phyloP scores from a whole-genome alignment of 2,888 invertebrate species.

The Euplagia quadripunctaria region DNA sequence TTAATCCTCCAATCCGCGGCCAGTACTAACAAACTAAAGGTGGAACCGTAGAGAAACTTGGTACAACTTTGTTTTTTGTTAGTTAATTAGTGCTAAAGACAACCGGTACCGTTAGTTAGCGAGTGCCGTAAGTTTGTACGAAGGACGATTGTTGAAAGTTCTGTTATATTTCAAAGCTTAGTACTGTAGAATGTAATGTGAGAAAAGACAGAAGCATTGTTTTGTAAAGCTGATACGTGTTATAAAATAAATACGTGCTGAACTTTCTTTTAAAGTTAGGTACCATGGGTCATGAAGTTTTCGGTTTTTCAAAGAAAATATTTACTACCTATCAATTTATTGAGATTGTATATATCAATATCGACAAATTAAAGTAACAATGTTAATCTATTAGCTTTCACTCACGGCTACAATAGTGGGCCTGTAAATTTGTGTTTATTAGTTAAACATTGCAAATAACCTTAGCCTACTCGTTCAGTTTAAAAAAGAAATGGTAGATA shows the following conservation, averaged over 20 bases:
- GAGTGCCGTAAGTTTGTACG: constrained; percentile 30
- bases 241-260: background rate
- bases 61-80: constrained; percentile 66
- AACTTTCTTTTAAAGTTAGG: too few relatives aligned
- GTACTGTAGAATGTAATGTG: background rate
- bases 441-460: too few relatives aligned
- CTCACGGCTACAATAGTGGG: too few relatives aligned
- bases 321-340: too few relatives aligned
- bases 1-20: constrained; percentile 43
- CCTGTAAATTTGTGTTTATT: too few relatives aligned
- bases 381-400: too few relatives aligned
- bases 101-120: constrained; percentile 55
- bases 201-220: background rate
- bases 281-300: too few relatives aligned
- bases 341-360: too few relatives aligned
- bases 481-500: too few relatives aligned
- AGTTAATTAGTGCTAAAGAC: constrained; percentile 68
- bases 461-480: too few relatives aligned
- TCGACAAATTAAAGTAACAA: too few relatives aligned
- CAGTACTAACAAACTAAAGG: constrained; percentile 50
- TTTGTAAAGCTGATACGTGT: background rate
- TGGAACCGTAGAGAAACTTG: constrained; percentile 43
- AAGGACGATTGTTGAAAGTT: constrained; percentile 26
- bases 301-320: too few relatives aligned
- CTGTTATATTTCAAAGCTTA: background rate